A percentile compares a stretch with the other conserved stretches of the same genome.
phyloP scores from a whole-genome alignment of 2,113 vertebrate species.

The Calcarius ornatus region DNA sequence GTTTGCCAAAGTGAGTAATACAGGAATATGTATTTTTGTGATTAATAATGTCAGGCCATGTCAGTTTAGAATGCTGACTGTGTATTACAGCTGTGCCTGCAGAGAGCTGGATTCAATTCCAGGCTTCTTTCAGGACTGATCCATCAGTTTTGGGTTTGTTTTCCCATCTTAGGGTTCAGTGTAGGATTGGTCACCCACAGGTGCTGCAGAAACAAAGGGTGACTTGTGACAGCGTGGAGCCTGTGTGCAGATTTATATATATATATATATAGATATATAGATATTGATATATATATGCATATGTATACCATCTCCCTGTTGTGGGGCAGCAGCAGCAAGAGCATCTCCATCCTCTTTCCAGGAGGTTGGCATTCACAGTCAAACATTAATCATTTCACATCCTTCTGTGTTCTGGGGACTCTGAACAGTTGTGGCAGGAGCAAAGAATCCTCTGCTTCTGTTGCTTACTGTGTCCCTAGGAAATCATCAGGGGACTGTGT shows the following conservation, averaged over 20 bases:
- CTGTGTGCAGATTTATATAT: neutral
- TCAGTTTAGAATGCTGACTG: neutral
- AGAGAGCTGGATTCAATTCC: neutral
- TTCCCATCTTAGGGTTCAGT: neutral
- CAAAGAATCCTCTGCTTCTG: neutral
- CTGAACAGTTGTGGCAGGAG: neutral
- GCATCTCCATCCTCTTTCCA: neutral
- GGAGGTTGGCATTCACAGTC: neutral
- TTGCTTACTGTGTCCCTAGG: neutral
- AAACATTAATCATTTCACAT: neutral
- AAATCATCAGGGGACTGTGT: neutral
- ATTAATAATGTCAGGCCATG: neutral
- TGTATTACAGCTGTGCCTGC: neutral
- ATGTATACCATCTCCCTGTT: neutral
- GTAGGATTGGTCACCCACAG: neutral
- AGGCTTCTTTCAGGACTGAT: neutral
- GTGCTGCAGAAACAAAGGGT: neutral
- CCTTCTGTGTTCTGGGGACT: neutral
- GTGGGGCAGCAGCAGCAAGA: constrained; percentile 28
- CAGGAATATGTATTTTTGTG: neutral
- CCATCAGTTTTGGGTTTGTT: neutral
- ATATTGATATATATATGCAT: fast-evolving
- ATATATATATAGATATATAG: too few relatives aligned
- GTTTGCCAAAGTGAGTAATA: neutral
- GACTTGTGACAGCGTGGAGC: neutral